These are phyloP conservation scores for Tetraodon nigroviridis DNA, from an alignment of 2,113 vertebrate species.

Conservation along the genomic window DNA sequence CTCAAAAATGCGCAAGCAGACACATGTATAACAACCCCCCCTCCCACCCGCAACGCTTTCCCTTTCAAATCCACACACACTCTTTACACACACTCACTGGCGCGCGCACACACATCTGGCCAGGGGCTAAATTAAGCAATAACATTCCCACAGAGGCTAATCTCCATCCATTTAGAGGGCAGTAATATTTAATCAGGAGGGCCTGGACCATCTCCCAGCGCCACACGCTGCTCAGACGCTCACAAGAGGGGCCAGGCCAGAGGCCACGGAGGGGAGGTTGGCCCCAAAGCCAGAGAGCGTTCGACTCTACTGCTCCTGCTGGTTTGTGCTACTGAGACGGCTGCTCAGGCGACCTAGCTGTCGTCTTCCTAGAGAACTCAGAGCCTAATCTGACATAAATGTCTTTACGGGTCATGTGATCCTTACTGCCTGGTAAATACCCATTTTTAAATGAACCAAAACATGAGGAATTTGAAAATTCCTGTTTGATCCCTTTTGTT, in stretches of 20 bases:
- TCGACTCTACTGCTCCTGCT: conserved; percentile 20
- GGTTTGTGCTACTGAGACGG: background rate
- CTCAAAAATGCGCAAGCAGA: conserved; percentile 27
- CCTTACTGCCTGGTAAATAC: no score
- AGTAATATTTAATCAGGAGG: conserved; percentile 76
- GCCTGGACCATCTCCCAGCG: conserved; percentile 53
- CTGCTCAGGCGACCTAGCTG: background rate
- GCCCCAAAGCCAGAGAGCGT: conserved; percentile 61
- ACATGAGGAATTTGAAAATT: no score
- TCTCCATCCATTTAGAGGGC: conserved; percentile 72
- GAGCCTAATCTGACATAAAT: no score
- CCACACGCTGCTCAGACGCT: conserved; percentile 64
- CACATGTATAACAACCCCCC: conserved; percentile 32
- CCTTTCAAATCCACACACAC: conserved; percentile 20
- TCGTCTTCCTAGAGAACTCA: no score
- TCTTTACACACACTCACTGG: conserved; percentile 11
- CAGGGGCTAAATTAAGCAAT: conserved; percentile 65
- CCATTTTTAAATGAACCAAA: no score
- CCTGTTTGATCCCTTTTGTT: no score
- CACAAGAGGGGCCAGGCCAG: conserved; percentile 59
- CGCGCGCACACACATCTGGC: conserved; percentile 41
- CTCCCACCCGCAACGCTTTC: conserved; percentile 12
- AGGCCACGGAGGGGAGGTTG: conserved; percentile 58
- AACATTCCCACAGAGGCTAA: conserved; percentile 74
- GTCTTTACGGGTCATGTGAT: no score